Percentiles rank a stretch among this genome's conserved stretches.
Evolutionary conservation across 2,113 vertebrate genomes (phyloP).

Genomic region (Otus sunia): DNA sequence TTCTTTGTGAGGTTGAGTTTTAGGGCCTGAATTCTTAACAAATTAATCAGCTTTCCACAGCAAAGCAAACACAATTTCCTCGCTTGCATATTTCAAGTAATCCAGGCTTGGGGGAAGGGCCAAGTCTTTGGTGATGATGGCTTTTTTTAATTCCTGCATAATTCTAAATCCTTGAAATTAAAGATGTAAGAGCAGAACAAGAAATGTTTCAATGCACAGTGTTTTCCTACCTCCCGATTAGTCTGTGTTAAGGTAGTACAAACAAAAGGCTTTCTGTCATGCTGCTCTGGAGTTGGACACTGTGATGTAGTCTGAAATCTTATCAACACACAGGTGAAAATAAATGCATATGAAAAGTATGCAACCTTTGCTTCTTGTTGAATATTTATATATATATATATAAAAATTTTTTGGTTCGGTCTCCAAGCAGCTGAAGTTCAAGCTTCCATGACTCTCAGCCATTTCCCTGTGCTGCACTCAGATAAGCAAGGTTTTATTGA

Average conservation of each 20-base stretch:
- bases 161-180: neutral
- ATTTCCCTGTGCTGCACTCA: neutral
- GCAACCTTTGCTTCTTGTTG: neutral
- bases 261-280: neutral
- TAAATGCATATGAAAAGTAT: neutral
- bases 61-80: slow-evolving; percentile 34
- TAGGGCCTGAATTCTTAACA: slow-evolving; percentile 28
- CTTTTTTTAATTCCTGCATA: neutral
- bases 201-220: neutral
- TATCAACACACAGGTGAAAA: neutral
- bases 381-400: neutral
- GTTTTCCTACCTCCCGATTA: neutral
- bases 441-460: neutral
- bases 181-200: neutral
- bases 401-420: neutral
- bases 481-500: neutral
- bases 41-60: slow-evolving; percentile 42
- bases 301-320: neutral
- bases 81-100: slow-evolving; percentile 18
- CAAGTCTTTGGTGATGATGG: neutral
- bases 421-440: neutral
- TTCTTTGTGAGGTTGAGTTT: slow-evolving; percentile 25
- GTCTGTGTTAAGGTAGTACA: neutral
- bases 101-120: neutral
- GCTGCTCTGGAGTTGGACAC: neutral